Conservation (phyloP, 2,113 vertebrate species). For the Anarrhichthys ocellatus region DNA sequence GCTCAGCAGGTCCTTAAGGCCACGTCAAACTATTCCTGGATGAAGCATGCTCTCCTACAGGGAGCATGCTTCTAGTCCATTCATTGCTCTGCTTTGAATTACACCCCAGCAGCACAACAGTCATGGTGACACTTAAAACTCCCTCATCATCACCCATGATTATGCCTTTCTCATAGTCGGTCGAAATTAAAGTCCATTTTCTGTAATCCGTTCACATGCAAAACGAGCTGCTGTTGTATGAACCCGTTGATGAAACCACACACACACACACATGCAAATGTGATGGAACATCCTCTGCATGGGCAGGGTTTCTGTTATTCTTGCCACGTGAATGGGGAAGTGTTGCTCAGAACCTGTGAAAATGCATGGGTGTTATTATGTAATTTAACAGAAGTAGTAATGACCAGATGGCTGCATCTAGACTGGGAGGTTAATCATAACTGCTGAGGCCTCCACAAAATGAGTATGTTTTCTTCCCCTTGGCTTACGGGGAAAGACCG, state of each 20-base stretch:
- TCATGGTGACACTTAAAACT: neutral
- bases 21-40: neutral
- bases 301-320: slow-evolving; percentile 2
- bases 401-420: slow-evolving; percentile 26
- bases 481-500: neutral
- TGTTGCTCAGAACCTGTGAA: slow-evolving; percentile 9
- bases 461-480: slow-evolving; percentile 38
- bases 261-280: neutral
- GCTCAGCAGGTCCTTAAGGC: neutral
- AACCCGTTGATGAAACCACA: neutral
- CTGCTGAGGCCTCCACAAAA: slow-evolving; percentile 41
- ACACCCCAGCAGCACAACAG: neutral
- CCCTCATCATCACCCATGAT: neutral
- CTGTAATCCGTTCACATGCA: neutral
- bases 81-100: neutral
- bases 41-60: neutral
- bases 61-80: neutral
- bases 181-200: neutral
- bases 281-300: neutral
- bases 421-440: slow-evolving; percentile 51
- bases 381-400: slow-evolving; percentile 59
- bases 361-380: slow-evolving; percentile 20
- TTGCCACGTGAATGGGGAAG: slow-evolving; percentile 50
- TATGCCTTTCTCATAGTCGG: neutral
- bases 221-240: neutral